These are phyloP conservation scores for Shargacucullia verbasci DNA, from an alignment of 2,888 invertebrate genomes.

Conservation along the genomic window DNA sequence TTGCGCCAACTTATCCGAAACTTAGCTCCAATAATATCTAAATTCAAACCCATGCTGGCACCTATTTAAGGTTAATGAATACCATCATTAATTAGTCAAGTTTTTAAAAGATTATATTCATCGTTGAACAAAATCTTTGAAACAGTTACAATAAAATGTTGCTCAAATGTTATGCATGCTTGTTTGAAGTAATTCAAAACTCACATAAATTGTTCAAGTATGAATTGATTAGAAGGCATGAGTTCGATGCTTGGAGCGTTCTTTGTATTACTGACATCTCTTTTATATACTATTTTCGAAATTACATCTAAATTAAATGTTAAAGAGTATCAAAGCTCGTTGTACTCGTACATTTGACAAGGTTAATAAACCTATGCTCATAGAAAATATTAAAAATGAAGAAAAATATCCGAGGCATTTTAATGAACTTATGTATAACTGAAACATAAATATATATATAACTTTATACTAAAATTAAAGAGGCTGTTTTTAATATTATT, in stretches of 20 bases:
- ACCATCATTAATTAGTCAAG: not conserved
- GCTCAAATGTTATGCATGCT: constrained; percentile 17
- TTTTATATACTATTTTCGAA: not conserved
- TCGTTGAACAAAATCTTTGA: not conserved
- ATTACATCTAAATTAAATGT: not conserved
- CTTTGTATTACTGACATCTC: constrained; percentile 1
- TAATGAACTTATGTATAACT: not conserved
- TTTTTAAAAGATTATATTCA: constrained; percentile 2
- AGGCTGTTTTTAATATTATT: constrained; percentile 28
- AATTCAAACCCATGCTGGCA: too few relatives aligned
- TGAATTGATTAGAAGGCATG: constrained; percentile 51
- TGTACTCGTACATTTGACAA: not conserved
- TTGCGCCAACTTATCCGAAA: too few relatives aligned
- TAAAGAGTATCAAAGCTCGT: too few relatives aligned
- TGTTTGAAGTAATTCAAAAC: constrained; percentile 19
- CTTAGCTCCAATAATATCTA: too few relatives aligned
- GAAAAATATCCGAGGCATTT: too few relatives aligned
- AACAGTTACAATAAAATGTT: constrained; percentile 10
- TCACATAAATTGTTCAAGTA: constrained; percentile 33
- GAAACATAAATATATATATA: constrained; percentile 21
- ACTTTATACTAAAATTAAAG: not conserved
- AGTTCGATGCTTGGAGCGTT: constrained; percentile 26
- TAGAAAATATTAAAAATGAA: too few relatives aligned
- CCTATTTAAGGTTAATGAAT: not conserved
- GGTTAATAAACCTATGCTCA: not conserved